Evolutionary conservation across 2,113 vertebrate genomes (phyloP).

Genomic region (Cephalopholis sonnerati): DNA sequence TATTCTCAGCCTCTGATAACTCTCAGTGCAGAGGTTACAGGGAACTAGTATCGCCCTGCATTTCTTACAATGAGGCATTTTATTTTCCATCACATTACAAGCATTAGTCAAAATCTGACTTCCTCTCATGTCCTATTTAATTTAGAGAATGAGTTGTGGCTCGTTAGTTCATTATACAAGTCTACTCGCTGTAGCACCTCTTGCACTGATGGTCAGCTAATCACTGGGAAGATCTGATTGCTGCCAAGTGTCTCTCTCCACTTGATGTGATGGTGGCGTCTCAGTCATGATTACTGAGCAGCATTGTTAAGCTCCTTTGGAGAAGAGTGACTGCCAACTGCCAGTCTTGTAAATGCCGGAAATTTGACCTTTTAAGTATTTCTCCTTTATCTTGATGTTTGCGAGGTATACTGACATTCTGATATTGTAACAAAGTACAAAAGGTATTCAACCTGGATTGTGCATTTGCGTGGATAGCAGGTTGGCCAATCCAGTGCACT

Average conservation of each 20-base stretch:
- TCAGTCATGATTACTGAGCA: slow-evolving; percentile 34
- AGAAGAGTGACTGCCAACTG: slow-evolving; percentile 13
- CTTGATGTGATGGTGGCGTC: slow-evolving; percentile 33
- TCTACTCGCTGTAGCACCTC: slow-evolving; percentile 28
- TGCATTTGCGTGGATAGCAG: neutral
- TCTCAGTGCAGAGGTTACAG: no score
- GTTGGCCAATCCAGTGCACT: neutral
- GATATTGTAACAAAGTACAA: neutral
- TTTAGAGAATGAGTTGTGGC: slow-evolving; percentile 21
- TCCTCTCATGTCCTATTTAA: slow-evolving; percentile 23
- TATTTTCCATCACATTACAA: neutral
- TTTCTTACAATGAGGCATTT: neutral
- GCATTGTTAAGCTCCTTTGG: slow-evolving; percentile 1
- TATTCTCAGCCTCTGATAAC: neutral
- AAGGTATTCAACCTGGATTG: neutral
- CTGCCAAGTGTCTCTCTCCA: slow-evolving; percentile 28
- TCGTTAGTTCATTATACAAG: slow-evolving; percentile 21
- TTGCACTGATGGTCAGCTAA: slow-evolving; percentile 41
- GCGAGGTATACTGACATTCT: neutral
- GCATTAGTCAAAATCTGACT: neutral
- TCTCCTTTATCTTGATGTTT: neutral
- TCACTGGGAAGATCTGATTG: slow-evolving; percentile 44
- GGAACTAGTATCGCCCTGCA: neutral
- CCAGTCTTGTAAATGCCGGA: neutral
- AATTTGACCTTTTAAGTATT: neutral